Percentiles rank a stretch among this genome's conserved stretches.
phyloP scores from a whole-genome alignment of 2,113 vertebrate species.

The Scytalopus superciliaris region DNA sequence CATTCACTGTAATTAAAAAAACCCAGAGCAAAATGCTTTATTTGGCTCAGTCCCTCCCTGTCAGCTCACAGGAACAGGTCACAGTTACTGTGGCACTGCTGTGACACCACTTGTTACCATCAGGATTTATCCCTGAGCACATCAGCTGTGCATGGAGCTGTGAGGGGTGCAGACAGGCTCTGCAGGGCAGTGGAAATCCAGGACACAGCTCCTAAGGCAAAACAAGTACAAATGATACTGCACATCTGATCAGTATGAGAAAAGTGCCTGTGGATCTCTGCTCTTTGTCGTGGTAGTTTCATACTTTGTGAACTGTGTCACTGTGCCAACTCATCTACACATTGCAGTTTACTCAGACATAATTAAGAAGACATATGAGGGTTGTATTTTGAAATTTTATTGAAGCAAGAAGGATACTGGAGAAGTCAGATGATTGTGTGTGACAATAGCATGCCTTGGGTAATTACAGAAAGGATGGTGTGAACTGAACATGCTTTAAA shows the following conservation, averaged over 20 bases:
- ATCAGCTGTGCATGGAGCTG: background rate
- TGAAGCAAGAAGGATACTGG: background rate
- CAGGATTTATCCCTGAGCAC: background rate
- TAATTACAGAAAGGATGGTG: slow-evolving; percentile 3
- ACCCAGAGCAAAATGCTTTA: background rate
- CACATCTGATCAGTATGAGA: background rate
- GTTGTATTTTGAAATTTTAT: slow-evolving; percentile 31
- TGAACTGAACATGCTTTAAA: slow-evolving; percentile 8
- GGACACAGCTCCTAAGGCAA: background rate
- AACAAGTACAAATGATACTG: background rate
- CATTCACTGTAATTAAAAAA: background rate
- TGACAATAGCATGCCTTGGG: background rate
- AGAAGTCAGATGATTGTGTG: background rate
- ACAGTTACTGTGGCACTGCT: background rate
- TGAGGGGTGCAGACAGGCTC: background rate
- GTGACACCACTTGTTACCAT: background rate
- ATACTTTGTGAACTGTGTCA: background rate
- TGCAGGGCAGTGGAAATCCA: background rate
- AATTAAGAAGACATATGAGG: background rate
- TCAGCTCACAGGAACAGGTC: background rate
- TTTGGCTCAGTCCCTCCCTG: background rate
- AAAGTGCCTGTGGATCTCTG: background rate
- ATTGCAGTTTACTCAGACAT: background rate
- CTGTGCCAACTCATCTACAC: background rate
- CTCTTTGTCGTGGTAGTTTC: background rate